Conservation (phyloP, 2,113 vertebrate species). For the Eubucco bourcierii region DNA sequence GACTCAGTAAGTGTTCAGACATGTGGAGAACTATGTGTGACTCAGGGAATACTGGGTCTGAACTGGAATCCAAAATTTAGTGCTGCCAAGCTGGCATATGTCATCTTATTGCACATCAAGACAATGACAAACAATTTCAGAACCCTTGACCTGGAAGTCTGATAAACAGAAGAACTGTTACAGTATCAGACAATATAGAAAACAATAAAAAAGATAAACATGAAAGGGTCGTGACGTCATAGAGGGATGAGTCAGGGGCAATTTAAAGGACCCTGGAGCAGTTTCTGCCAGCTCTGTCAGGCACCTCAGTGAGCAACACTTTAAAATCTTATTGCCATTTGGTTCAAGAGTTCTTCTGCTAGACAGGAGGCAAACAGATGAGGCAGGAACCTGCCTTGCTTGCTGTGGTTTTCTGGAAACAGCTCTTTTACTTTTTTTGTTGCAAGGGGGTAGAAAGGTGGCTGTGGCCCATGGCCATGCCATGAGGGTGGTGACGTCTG, state of each 20-base stretch:
- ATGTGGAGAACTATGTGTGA: not conserved
- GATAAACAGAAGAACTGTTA: not conserved
- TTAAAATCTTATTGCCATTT: not conserved
- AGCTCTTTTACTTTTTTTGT: not conserved
- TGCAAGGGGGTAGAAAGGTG: not conserved
- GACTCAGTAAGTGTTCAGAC: not conserved
- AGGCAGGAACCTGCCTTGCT: rapidly evolving
- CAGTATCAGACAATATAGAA: not conserved
- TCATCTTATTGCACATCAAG: not conserved
- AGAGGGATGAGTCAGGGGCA: not conserved
- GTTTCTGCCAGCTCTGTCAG: not conserved
- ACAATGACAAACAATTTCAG: not conserved
- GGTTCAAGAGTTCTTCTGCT: not conserved
- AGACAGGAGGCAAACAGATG: not conserved
- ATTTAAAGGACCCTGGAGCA: not conserved
- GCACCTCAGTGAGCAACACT: not conserved
- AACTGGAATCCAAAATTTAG: not conserved
- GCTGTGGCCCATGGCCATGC: not conserved
- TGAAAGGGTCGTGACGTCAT: not conserved
- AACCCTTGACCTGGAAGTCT: conserved; percentile 25
- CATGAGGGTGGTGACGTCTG: rapidly evolving
- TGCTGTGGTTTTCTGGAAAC: not conserved
- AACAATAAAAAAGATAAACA: not conserved
- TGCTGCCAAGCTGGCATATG: not conserved
- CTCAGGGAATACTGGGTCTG: not conserved